phyloP scores from a whole-genome alignment of 2,113 vertebrate genomes.

The Picathartes gymnocephalus region DNA sequence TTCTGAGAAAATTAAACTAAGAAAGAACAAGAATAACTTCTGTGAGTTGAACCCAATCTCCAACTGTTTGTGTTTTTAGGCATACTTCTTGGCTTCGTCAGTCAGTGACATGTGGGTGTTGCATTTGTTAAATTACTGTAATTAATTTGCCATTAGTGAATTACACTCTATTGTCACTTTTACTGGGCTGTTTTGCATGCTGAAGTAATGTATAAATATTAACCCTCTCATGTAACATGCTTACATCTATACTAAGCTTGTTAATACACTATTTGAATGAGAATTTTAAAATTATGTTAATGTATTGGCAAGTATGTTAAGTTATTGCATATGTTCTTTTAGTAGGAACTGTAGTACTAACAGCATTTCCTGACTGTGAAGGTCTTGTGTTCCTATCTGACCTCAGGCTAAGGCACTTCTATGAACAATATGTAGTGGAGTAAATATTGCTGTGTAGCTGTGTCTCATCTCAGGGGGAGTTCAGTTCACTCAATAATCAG shows the following conservation, averaged over 20 bases:
- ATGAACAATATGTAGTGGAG: background rate
- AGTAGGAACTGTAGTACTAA: background rate
- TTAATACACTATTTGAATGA: background rate
- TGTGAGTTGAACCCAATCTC: background rate
- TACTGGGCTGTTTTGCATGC: background rate
- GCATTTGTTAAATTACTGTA: conserved; percentile 24
- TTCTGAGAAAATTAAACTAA: background rate
- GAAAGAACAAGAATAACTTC: background rate
- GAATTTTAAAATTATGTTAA: background rate
- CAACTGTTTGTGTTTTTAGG: background rate
- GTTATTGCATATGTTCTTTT: background rate
- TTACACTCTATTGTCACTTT: conserved; percentile 26
- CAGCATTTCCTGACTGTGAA: background rate
- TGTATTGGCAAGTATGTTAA: background rate
- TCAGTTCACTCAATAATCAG: background rate
- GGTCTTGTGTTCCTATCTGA: background rate
- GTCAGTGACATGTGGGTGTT: background rate
- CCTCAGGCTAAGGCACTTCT: background rate
- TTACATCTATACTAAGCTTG: background rate
- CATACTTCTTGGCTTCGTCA: background rate
- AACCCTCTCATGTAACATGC: background rate
- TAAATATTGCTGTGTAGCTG: background rate
- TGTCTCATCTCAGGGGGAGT: background rate
- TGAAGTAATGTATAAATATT: background rate
- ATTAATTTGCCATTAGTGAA: conserved; percentile 38